These are phyloP conservation scores for Dolichomitus sp. DNA, from an alignment of 2,888 invertebrate species.

Conservation along the genomic window DNA sequence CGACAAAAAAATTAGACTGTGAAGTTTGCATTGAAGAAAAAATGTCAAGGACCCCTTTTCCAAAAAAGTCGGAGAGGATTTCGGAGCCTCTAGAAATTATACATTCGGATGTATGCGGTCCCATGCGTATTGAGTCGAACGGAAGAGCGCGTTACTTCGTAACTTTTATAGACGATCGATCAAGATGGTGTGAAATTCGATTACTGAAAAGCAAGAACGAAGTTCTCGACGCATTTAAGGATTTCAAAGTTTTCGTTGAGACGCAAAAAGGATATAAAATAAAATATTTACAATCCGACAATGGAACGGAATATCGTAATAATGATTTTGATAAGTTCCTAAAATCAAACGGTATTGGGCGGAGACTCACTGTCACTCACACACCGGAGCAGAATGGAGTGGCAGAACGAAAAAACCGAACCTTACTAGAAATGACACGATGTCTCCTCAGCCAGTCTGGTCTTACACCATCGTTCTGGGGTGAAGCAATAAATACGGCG, in stretches of 20 bases:
- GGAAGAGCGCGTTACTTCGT: no score
- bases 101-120: constrained; percentile 18
- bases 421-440: constrained; percentile 75
- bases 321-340: constrained; percentile 70
- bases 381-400: constrained; percentile 78
- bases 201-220: no score
- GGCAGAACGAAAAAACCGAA: constrained; percentile 76
- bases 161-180: no score
- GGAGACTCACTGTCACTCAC: constrained; percentile 70
- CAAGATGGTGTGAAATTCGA: no score
- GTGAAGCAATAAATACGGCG: constrained; percentile 27
- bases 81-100: constrained; percentile 35
- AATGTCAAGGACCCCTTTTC: neutral
- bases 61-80: neutral
- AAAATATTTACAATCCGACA: constrained; percentile 70
- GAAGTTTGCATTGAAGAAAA: constrained; percentile 45
- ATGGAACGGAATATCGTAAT: constrained; percentile 69
- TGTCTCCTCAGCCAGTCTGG: constrained; percentile 72
- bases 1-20: constrained; percentile 33
- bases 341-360: constrained; percentile 67
- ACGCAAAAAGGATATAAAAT: constrained; percentile 69
- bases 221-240: no score
- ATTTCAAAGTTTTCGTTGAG: constrained; percentile 58
- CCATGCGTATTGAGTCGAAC: no score
- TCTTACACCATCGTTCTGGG: constrained; percentile 75